Percentiles rank a stretch among this genome's conserved stretches.
Evolutionary conservation across 2,888 invertebrate species (phyloP).

Genomic region (Prosapia bicincta): DNA sequence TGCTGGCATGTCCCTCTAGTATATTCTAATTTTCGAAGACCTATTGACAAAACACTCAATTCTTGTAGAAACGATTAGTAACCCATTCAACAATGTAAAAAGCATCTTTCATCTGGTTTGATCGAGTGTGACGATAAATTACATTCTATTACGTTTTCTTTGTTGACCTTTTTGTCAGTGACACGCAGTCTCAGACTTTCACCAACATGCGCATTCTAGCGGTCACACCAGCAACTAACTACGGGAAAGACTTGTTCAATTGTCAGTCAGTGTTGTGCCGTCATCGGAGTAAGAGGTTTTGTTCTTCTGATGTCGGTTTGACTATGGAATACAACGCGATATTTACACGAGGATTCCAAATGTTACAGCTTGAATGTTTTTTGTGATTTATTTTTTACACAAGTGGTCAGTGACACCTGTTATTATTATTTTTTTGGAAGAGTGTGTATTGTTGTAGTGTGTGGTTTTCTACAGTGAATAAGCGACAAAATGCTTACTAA

Average conservation of each 20-base stretch:
- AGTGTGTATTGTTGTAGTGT: neutral
- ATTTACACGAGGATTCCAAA: neutral
- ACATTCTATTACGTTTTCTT: constrained; percentile 15
- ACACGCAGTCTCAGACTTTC: constrained; percentile 12
- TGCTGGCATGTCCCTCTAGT: no score
- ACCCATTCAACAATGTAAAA: constrained; percentile 9
- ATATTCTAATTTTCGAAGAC: no score
- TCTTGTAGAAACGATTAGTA: constrained; percentile 13
- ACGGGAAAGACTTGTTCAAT: neutral
- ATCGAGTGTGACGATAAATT: constrained; percentile 24
- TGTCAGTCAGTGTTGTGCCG: constrained; percentile 13
- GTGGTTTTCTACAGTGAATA: constrained; percentile 9
- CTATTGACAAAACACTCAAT: no score
- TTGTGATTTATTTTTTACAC: neutral
- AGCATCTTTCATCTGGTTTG: constrained; percentile 22
- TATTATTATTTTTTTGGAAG: neutral
- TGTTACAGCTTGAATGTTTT: neutral
- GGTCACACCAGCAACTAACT: constrained; percentile 13
- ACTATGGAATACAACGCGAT: neutral
- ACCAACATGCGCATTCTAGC: constrained; percentile 15
- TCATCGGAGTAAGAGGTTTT: neutral
- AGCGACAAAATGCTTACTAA: constrained; percentile 22
- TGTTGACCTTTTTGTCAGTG: constrained; percentile 26
- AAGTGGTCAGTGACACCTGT: neutral
- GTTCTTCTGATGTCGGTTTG: neutral